Evolutionary conservation across 2,113 vertebrate species (phyloP).

Genomic region (Coptodon rendalli): DNA sequence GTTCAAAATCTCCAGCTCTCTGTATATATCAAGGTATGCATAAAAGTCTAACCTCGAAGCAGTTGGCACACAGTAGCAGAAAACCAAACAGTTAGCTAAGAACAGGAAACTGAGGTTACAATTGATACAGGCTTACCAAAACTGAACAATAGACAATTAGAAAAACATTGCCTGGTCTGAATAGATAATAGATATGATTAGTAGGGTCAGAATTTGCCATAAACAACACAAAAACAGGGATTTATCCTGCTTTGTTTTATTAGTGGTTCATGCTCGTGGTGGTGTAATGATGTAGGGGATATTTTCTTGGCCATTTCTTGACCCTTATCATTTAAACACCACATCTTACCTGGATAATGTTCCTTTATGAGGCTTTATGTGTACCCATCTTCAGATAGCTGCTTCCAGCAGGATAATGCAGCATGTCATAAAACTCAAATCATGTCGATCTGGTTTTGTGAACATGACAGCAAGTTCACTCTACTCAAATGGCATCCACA

Average conservation of each 20-base stretch:
- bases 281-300: neutral
- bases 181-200: neutral
- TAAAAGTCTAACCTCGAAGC: neutral
- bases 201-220: neutral
- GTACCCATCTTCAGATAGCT: neutral
- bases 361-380: neutral
- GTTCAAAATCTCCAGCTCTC: neutral
- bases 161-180: neutral
- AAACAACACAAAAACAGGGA: neutral
- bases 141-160: neutral
- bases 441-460: neutral
- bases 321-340: neutral
- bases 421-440: neutral
- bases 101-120: neutral
- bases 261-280: neutral
- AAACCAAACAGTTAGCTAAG: neutral
- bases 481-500: neutral
- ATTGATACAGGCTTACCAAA: neutral
- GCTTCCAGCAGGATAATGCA: neutral
- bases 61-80: neutral
- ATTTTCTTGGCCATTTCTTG: neutral
- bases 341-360: neutral
- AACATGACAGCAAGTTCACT: neutral
- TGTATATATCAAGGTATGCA: neutral
- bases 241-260: neutral